phyloP scores from a whole-genome alignment of 2,797 vertebrate species.

The Chaenodraco wilsoni region DNA sequence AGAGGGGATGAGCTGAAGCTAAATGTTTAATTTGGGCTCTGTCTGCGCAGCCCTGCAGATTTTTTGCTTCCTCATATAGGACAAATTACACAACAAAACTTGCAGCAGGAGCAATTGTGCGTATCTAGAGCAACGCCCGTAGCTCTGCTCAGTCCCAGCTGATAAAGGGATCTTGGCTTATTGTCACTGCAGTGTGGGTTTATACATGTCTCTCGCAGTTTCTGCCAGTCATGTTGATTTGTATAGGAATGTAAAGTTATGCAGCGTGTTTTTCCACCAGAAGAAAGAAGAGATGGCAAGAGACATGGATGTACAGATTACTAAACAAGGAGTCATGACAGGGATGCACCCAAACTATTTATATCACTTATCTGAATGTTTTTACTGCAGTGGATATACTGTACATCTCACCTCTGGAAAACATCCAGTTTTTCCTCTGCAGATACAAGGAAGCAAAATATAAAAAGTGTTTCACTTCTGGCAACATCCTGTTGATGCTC shows the following conservation, averaged over 20 bases:
- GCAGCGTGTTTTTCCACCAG: too few relatives aligned
- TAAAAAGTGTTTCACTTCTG: neutral
- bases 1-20: neutral
- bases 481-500: slow-evolving; percentile 2
- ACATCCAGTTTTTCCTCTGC: slow-evolving; percentile 5
- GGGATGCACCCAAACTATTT: neutral
- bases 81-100: slow-evolving; percentile 15
- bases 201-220: slow-evolving; percentile 9
- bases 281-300: too few relatives aligned
- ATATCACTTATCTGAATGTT: neutral
- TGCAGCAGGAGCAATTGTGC: neutral
- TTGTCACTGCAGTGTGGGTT: slow-evolving; percentile 3
- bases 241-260: neutral
- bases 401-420: slow-evolving; percentile 6
- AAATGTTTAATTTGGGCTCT: slow-evolving; percentile 14
- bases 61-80: slow-evolving; percentile 1
- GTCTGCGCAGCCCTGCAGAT: neutral
- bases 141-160: neutral
- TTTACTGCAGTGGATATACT: neutral
- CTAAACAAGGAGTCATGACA: neutral
- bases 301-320: too few relatives aligned
- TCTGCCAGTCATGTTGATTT: neutral
- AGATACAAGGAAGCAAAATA: neutral
- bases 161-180: neutral
- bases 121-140: neutral